Base-by-base conservation (phyloP, 2,888 invertebrate genomes). In the Pyrrhia umbra region DNA sequence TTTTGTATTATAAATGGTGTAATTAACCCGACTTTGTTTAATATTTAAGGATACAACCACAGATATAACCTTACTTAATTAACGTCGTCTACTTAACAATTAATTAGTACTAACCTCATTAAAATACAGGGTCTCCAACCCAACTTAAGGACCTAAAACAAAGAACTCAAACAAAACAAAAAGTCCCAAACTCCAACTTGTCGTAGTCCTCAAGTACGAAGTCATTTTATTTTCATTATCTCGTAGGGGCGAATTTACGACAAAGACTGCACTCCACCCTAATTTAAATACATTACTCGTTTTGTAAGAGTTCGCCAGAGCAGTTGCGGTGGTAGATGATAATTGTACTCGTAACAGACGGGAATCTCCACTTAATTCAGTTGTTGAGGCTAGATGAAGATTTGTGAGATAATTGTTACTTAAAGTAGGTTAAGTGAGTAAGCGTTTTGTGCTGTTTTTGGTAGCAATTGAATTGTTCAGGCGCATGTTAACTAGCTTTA, bases 221-320 rank as follows among this genome's bases (percentile, higher is more conserved):
- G 80, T 76, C 79, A 79, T 81, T 84, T 81, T 77, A 75, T 83
- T 83, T 85, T 85, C 82, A 85, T 85, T 84, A 81, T 76, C 77
- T 72, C 30, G 23, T 47, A 25, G 64, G 65, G 62, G 55, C 43
- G 58, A 81, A 78, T 79, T 83, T 78, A 85, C 81, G 68, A 80
- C 80, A 54, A 71, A 61, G 62, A 68, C 40, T 69, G 81, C 77
- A 77, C 81, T 81, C 71, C 70, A 69, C 74, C 81, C 80, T 85
- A 84, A 88, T 89, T 89, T 87, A 83, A 88, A 88, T 88, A 88
- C 87, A 88, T 89, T 85, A 82, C 83, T 73, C 74, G 81, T 80
- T 77, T 75, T 74, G 64, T 76, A 83, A 79, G 80, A 75, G 64
- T 67, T 47, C 51, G 66, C 52, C 62, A 50, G 27, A 60, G 54